These are phyloP conservation scores for Peromyscus aztecus DNA, from an alignment of 2,797 vertebrate species.

Conservation along the genomic window DNA sequence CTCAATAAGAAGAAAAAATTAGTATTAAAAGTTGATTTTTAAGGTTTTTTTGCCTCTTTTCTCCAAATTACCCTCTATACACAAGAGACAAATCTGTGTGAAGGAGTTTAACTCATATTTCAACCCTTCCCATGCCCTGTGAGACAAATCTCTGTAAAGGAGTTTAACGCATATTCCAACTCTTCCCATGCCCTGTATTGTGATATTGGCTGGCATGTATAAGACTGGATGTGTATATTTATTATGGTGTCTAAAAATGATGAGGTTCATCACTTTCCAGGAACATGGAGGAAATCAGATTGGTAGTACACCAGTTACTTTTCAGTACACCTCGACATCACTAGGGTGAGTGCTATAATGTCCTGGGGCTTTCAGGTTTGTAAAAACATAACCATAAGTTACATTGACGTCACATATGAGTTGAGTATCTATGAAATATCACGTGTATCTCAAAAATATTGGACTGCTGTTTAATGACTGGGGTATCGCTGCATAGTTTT, in stretches of 20 bases:
- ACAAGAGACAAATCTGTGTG: constrained; percentile 83
- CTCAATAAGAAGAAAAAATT: constrained; percentile 52
- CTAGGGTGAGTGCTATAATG: constrained; percentile 83
- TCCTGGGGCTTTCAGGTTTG: constrained; percentile 85
- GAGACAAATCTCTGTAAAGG: constrained; percentile 66
- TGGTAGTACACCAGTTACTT: constrained; percentile 78
- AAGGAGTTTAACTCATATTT: constrained; percentile 81
- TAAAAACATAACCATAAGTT: constrained; percentile 84
- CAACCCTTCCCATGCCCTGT: constrained; percentile 80
- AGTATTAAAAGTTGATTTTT: constrained; percentile 74
- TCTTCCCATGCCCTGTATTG: constrained; percentile 79
- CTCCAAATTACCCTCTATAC: constrained; percentile 63
- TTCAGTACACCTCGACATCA: constrained; percentile 84
- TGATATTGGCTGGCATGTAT: constrained; percentile 80
- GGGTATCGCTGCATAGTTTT: constrained; percentile 85
- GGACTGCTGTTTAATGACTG: constrained; percentile 88
- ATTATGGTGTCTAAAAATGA: constrained; percentile 79
- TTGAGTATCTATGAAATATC: constrained; percentile 87
- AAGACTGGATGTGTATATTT: constrained; percentile 85
- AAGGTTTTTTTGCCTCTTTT: constrained; percentile 81
- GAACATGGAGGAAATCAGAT: constrained; percentile 76
- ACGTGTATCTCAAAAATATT: constrained; percentile 87
- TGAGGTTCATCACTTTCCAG: constrained; percentile 83
- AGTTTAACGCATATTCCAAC: constrained; percentile 81
- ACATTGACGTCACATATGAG: constrained; percentile 86